These are phyloP conservation scores for Mycteria americana DNA, from an alignment of 2,797 vertebrate genomes.

Conservation along the genomic window DNA sequence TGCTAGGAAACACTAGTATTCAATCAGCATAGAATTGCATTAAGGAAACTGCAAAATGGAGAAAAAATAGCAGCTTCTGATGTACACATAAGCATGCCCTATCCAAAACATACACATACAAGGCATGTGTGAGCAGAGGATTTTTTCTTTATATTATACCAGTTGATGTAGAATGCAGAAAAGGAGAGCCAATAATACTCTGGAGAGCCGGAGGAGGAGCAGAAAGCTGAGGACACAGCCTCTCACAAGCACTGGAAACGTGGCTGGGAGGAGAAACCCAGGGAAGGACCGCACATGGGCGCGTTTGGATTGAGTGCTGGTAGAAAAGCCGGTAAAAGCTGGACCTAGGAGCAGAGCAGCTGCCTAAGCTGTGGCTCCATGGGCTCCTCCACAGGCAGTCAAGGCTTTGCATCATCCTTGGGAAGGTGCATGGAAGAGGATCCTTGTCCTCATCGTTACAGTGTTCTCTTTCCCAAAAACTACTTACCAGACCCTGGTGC, in stretches of 20 bases:
- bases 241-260: background rate
- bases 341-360: background rate
- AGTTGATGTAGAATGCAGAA: background rate
- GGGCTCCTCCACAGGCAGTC: background rate
- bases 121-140: accelerated
- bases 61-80: background rate
- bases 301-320: accelerated
- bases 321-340: background rate
- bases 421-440: background rate
- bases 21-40: background rate
- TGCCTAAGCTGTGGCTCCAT: background rate
- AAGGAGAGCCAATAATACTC: background rate
- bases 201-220: background rate
- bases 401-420: background rate
- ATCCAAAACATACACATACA: background rate
- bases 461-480: background rate
- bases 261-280: background rate
- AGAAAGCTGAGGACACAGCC: background rate
- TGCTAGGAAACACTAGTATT: background rate
- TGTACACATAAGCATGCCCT: background rate
- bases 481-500: background rate
- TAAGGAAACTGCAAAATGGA: background rate
- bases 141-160: background rate
- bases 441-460: background rate
- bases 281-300: background rate